A percentile compares a stretch with the other conserved stretches of the same genome.
phyloP scores from a whole-genome alignment of 1,140 invertebrate genomes.

The Calephelis virginiensis region DNA sequence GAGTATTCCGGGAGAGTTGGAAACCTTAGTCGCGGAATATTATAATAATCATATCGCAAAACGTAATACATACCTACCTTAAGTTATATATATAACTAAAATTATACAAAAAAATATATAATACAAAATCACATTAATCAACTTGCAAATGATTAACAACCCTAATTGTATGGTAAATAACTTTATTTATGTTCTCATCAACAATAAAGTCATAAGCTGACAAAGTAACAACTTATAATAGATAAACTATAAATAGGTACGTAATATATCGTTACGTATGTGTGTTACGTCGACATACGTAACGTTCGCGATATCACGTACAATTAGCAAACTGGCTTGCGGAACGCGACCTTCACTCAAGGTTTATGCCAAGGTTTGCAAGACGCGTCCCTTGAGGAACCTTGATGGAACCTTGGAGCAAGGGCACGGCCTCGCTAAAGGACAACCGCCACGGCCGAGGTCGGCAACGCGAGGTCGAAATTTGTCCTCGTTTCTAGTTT shows the following conservation, averaged over 20 bases:
- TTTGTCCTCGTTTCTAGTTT: slow-evolving; percentile 20
- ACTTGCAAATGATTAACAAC: no score
- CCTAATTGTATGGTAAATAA: neutral
- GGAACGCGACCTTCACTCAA: slow-evolving; percentile 13
- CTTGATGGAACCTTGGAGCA: slow-evolving; percentile 21
- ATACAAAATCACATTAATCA: no score
- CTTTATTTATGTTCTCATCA: neutral
- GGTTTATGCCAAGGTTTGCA: slow-evolving; percentile 9
- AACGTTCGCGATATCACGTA: slow-evolving; percentile 10
- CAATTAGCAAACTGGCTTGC: slow-evolving; percentile 8
- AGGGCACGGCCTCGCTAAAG: slow-evolving; percentile 24
- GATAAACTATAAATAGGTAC: neutral
- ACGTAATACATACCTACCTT: no score
- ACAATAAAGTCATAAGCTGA: slow-evolving; percentile 7
- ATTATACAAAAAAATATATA: no score
- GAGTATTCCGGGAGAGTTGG: no score
- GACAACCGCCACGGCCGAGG: slow-evolving; percentile 4
- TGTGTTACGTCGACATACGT: slow-evolving; percentile 1
- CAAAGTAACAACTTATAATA: neutral
- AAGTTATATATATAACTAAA: no score
- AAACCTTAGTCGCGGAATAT: no score
- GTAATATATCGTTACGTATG: neutral
- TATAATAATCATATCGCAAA: no score
- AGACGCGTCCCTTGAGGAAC: slow-evolving; percentile 6
- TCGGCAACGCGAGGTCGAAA: slow-evolving; percentile 20